Percentiles rank a stretch among this genome's conserved stretches.
phyloP scores from a whole-genome alignment of 2,888 invertebrate species.

The Stenoptilia bipunctidactyla region DNA sequence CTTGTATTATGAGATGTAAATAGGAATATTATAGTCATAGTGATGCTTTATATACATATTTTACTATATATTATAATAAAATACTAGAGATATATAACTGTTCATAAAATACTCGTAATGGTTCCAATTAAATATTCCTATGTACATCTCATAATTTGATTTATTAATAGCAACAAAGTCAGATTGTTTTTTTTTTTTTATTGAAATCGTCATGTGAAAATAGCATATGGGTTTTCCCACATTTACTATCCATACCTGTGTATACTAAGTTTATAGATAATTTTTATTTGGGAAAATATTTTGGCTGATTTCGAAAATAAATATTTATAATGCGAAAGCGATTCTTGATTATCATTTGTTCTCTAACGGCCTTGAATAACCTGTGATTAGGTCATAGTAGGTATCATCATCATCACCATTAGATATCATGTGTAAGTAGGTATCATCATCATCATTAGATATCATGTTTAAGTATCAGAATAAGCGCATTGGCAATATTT shows the following conservation, averaged over 20 bases:
- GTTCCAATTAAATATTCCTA: neutral
- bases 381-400: too few species aligned
- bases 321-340: slow-evolving; percentile 56
- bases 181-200: neutral
- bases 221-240: slow-evolving; percentile 20
- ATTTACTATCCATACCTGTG: slow-evolving; percentile 35
- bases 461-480: too few species aligned
- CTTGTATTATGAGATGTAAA: neutral
- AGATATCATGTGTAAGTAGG: too few species aligned
- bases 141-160: neutral
- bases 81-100: neutral
- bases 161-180: neutral
- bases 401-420: too few species aligned
- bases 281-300: slow-evolving; percentile 61
- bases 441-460: too few species aligned
- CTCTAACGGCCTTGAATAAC: too few species aligned
- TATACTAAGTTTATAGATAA: slow-evolving; percentile 55
- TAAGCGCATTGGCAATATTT: too few species aligned
- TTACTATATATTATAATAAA: neutral
- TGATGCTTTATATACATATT: neutral
- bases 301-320: slow-evolving; percentile 64
- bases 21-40: neutral
- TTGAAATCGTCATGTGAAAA: slow-evolving; percentile 4
- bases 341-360: slow-evolving; percentile 23
- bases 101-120: neutral